Conservation (phyloP, 2,888 invertebrate species). For the Drosophila quinaria region DNA sequence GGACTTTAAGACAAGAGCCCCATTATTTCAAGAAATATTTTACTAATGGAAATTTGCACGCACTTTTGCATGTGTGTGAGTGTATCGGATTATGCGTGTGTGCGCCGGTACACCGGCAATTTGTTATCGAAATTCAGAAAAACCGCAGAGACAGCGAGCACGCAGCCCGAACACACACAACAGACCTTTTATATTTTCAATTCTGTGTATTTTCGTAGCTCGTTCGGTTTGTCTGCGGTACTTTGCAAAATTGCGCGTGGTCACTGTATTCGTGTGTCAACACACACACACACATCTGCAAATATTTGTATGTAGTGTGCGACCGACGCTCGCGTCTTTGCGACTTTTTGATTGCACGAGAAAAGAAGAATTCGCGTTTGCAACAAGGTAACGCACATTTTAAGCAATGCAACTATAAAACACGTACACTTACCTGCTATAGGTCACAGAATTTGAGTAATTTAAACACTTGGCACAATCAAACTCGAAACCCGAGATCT, state of each 20-base stretch:
- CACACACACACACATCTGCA: slow-evolving; percentile 12
- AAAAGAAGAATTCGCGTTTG: background rate
- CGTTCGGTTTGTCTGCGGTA: slow-evolving; percentile 9
- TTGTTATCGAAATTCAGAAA: background rate
- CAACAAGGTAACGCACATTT: background rate
- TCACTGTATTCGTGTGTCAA: slow-evolving; percentile 13
- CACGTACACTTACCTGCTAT: slow-evolving; percentile 31
- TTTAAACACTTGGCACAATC: slow-evolving; percentile 4
- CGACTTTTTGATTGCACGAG: slow-evolving; percentile 6
- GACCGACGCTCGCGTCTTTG: slow-evolving; percentile 43
- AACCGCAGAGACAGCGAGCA: background rate
- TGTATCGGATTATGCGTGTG: background rate
- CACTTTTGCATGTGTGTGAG: slow-evolving; percentile 10
- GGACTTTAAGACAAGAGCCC: background rate
- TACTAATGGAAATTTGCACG: background rate
- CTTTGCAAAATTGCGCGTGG: slow-evolving; percentile 43
- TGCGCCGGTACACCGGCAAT: slow-evolving; percentile 41
- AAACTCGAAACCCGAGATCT: slow-evolving; percentile 1
- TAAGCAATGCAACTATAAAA: background rate
- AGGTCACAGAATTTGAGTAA: slow-evolving; percentile 20
- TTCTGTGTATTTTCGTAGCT: background rate
- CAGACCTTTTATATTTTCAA: background rate
- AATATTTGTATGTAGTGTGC: slow-evolving; percentile 23
- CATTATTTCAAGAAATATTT: background rate
- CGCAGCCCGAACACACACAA: background rate